Conservation (phyloP, 2,113 vertebrate species). For the Climacteris rufus region DNA sequence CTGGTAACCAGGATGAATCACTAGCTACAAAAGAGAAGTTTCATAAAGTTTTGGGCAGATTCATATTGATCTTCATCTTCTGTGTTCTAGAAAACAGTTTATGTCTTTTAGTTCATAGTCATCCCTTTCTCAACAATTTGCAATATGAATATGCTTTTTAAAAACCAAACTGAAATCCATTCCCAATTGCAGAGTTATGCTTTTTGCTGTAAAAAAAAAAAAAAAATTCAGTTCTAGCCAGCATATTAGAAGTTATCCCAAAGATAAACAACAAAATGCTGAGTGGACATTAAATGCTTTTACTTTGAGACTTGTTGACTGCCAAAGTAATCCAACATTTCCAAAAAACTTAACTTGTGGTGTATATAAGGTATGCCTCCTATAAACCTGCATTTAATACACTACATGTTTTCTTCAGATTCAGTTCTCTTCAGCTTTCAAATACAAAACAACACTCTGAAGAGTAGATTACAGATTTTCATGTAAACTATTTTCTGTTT, state of each 20-base stretch:
- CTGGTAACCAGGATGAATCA: neutral
- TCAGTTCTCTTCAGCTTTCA: neutral
- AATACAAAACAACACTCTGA: neutral
- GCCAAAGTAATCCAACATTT: slow-evolving; percentile 21
- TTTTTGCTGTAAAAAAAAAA: neutral
- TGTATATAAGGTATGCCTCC: neutral
- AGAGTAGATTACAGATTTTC: neutral
- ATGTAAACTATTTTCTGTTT: neutral
- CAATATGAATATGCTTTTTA: neutral
- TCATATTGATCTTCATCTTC: neutral
- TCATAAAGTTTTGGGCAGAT: neutral
- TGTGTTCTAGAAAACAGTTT: neutral
- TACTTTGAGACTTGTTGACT: neutral
- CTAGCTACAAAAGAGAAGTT: neutral
- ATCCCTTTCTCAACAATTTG: neutral
- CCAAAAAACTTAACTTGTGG: neutral
- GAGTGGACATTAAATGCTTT: neutral
- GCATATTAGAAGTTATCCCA: neutral
- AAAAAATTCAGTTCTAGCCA: neutral
- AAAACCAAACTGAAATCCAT: neutral
- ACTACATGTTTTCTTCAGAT: neutral
- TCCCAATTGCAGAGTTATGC: neutral
- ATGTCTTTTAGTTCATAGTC: neutral
- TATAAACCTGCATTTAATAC: neutral
- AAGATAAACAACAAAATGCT: neutral